Evolutionary conservation across 2,797 vertebrate genomes (phyloP), one percentile per base, ranked within the genome.

Genomic region (Taenioides sp.): DNA sequence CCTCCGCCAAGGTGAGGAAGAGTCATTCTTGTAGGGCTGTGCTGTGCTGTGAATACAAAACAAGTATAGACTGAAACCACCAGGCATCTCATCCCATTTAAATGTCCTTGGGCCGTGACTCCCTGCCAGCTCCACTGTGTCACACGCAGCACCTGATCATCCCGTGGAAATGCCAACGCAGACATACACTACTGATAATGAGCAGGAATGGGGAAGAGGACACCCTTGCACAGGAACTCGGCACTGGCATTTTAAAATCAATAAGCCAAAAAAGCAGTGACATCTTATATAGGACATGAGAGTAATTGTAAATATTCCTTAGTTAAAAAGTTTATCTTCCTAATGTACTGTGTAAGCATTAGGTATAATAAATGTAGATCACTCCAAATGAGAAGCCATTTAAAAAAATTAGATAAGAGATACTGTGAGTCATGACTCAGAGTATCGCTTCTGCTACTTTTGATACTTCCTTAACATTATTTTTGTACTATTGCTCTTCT

Each of bases 1-100:
- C 98, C 0, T 99, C 98, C 11, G 97, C 98, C 59, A 99, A 99
- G 97, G 98, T 99, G 95, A 85, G 78, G 68, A 54, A 70, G 22
- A 5, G 1, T 65, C 37, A 65, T 61, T 54, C 49, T 34, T 55
- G 34, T 52, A 37, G 37, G 49, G 23, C 20, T 43, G 37, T 22
- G 55, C 49, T 57, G 3, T 40, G 63, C 25, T 69, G 28, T 71
- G 50, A 74, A 70, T 64, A 73, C 50, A 63, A 58, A 22, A 65
- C 47, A 62, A n/a, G 60, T 68, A 50, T 6, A 65, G 59, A 34
- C 57, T 11, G 4, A 31, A 66, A 64, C 65, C 67, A 80, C 25
- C 62, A 59, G 58, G n/a, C 18, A 0, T 70, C 59, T 63, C 65
- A 55, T 69, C 61, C 70, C 34, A 28, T 67, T 65, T 61, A 72